Percentiles rank a stretch among this genome's conserved stretches.
phyloP scores from a whole-genome alignment of 2,113 vertebrate genomes.

The Callocephalon fimbriatum region DNA sequence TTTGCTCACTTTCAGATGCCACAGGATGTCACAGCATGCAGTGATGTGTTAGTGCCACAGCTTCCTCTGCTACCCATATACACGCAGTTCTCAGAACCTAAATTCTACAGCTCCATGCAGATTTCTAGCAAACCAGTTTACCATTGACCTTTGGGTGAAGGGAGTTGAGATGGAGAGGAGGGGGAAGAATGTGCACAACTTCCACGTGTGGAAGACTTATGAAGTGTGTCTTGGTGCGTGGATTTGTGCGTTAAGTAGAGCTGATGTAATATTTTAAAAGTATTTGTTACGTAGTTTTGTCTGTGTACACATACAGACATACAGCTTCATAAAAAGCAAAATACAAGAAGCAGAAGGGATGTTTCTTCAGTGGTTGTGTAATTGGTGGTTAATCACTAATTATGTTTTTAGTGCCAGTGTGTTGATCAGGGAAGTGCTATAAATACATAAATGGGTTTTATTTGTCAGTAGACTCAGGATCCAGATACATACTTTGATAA shows the following conservation, averaged over 20 bases:
- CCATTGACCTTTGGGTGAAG: fast-evolving
- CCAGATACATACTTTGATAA: background rate
- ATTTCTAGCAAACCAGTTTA: background rate
- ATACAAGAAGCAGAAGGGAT: background rate
- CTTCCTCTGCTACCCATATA: background rate
- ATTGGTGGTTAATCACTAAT: background rate
- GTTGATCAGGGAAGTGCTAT: background rate
- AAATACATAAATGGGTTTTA: background rate
- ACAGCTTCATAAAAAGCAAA: background rate
- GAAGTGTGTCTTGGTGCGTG: fast-evolving
- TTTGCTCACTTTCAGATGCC: background rate
- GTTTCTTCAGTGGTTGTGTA: background rate
- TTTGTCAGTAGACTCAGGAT: background rate
- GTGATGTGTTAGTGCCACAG: background rate
- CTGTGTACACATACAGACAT: background rate
- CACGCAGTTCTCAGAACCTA: fast-evolving
- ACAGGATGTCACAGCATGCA: fast-evolving
- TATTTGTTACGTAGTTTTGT: fast-evolving
- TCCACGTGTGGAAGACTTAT: fast-evolving
- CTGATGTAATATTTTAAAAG: background rate
- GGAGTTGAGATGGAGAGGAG: background rate
- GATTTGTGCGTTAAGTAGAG: background rate
- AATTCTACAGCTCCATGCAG: fast-evolving
- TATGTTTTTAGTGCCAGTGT: background rate
- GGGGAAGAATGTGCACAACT: fast-evolving